A percentile compares a stretch with the other conserved stretches of the same genome.
Conservation (phyloP, 2,888 invertebrate genomes). For the Colletes collaris region DNA sequence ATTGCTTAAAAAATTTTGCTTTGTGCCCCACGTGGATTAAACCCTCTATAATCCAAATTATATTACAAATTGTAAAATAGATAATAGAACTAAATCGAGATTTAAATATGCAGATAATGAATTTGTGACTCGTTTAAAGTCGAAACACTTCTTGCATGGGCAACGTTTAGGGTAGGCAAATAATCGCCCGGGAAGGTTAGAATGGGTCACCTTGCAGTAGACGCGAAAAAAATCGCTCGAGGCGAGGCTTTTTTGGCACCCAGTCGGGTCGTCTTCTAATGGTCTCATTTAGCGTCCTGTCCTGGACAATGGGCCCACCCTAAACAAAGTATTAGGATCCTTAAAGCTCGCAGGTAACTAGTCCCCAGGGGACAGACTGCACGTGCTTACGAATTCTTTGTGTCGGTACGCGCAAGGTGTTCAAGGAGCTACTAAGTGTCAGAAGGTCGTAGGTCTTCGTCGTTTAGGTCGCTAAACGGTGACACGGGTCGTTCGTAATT, state of each 20-base stretch:
- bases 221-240: background rate
- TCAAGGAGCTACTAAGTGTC: slow-evolving; percentile 66
- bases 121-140: too few species aligned
- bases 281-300: slow-evolving; percentile 36
- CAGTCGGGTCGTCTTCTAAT: slow-evolving; percentile 27
- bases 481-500: slow-evolving; percentile 22
- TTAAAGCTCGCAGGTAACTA: slow-evolving; percentile 71
- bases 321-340: slow-evolving; percentile 69
- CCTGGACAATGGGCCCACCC: slow-evolving; percentile 39
- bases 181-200: background rate
- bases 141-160: too few species aligned
- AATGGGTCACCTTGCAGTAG: background rate
- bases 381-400: slow-evolving; percentile 67
- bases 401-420: slow-evolving; percentile 63
- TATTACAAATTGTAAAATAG: too few species aligned
- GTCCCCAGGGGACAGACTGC: slow-evolving; percentile 61
- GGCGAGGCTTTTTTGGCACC: background rate
- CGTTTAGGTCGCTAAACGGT: slow-evolving; percentile 37
- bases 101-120: too few species aligned
- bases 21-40: too few species aligned
- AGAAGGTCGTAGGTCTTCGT: slow-evolving; percentile 32
- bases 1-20: background rate
- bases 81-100: too few species aligned
- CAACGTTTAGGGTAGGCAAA: background rate
- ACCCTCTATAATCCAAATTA: too few species aligned